These are phyloP conservation scores for Syrrhaptes paradoxus DNA, from an alignment of 2,113 vertebrate species.

Conservation along the genomic window DNA sequence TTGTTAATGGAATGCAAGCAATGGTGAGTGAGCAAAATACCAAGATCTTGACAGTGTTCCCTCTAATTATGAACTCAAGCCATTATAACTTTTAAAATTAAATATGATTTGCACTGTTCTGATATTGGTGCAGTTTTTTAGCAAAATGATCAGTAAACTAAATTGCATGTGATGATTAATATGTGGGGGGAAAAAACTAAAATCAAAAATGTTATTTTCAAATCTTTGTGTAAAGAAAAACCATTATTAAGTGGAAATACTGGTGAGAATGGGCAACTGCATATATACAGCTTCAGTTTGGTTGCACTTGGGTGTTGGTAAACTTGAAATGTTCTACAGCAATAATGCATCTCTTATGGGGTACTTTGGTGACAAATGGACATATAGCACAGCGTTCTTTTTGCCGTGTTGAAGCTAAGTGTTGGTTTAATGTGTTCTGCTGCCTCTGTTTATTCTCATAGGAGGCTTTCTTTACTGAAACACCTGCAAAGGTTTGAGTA, in stretches of 20 bases:
- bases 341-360: conserved; percentile 71
- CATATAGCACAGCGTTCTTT: conserved; percentile 29
- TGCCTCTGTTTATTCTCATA: conserved; percentile 69
- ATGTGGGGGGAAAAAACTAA: conserved; percentile 41
- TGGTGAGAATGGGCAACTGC: conserved; percentile 75
- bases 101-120: conserved; percentile 88
- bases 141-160: conserved; percentile 75
- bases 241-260: conserved; percentile 47
- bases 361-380: conserved; percentile 68
- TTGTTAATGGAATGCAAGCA: conserved; percentile 67
- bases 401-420: conserved; percentile 67
- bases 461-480: conserved; percentile 70
- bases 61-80: conserved; percentile 83
- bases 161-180: conserved; percentile 80
- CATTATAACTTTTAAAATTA: conserved; percentile 86
- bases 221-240: conserved; percentile 61
- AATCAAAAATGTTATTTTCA: conserved; percentile 49
- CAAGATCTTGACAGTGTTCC: conserved; percentile 83
- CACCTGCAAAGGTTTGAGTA: conserved; percentile 62
- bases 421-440: conserved; percentile 61
- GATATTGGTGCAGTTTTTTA: conserved; percentile 87
- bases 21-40: conserved; percentile 74
- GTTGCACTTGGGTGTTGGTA: conserved; percentile 72
- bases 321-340: conserved; percentile 76
- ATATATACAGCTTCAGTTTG: conserved; percentile 67